These are phyloP conservation scores for Acrocyrtus sp. DNA, from an alignment of 2,888 invertebrate species.

Conservation along the genomic window DNA sequence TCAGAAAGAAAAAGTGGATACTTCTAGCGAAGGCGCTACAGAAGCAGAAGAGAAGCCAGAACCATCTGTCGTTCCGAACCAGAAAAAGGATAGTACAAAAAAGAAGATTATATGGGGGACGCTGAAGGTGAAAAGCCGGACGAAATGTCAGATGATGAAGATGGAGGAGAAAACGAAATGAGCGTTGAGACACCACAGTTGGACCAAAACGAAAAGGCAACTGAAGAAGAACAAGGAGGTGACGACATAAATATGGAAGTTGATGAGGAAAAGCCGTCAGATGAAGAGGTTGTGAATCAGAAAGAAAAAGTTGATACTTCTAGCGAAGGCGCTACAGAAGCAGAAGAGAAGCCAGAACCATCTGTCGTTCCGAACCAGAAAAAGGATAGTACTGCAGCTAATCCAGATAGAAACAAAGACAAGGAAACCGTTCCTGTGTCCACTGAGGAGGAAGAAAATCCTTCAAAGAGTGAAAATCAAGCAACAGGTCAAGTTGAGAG, in stretches of 20 bases:
- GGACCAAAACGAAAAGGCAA: slow-evolving; percentile 64
- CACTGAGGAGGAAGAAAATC: slow-evolving; percentile 53
- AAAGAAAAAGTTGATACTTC: slow-evolving; percentile 64
- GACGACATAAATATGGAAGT: slow-evolving; percentile 64
- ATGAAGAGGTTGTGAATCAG: slow-evolving; percentile 66
- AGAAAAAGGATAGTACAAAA: slow-evolving; percentile 26
- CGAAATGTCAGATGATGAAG: slow-evolving; percentile 67
- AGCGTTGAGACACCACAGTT: slow-evolving; percentile 69
- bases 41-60: slow-evolving; percentile 45
- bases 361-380: slow-evolving; percentile 35
- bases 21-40: slow-evolving; percentile 63
- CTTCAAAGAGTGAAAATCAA: slow-evolving; percentile 61
- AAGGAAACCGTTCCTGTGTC: slow-evolving; percentile 37
- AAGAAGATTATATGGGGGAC: slow-evolving; percentile 64
- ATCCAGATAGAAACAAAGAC: slow-evolving; percentile 34
- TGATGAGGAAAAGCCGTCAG: slow-evolving; percentile 65
- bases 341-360: slow-evolving; percentile 48
- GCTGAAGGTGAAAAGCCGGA: slow-evolving; percentile 69
- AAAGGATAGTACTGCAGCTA: slow-evolving; percentile 19
- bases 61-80: slow-evolving; percentile 39
- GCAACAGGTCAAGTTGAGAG: slow-evolving; percentile 65
- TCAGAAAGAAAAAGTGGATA: slow-evolving; percentile 64
- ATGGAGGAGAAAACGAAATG: slow-evolving; percentile 64
- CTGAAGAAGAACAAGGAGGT: slow-evolving; percentile 63
- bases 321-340: slow-evolving; percentile 58